A percentile compares a stretch with the other conserved stretches of the same genome.
Conservation (phyloP, 2,113 vertebrate genomes). For the Ginglymostoma cirratum region DNA sequence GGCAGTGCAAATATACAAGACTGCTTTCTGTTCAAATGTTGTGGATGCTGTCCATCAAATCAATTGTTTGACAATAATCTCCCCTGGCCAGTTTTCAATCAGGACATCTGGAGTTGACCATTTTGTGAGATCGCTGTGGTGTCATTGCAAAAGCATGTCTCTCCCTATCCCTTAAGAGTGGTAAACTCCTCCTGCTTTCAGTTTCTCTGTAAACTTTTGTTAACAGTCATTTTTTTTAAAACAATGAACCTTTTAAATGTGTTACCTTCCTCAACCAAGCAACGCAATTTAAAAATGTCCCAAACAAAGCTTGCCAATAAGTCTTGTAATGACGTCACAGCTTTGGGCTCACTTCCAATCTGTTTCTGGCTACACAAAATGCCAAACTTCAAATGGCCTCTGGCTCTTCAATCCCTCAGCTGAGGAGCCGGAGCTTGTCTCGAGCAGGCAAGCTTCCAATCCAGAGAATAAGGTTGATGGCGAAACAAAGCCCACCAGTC, state of each 20-base stretch:
- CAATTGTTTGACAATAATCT: background rate
- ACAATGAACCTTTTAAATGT: background rate
- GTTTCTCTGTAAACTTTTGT: background rate
- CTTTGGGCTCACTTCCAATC: background rate
- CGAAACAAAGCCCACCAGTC: background rate
- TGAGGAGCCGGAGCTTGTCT: background rate
- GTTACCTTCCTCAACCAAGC: background rate
- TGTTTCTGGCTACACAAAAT: background rate
- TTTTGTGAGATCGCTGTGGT: constrained; percentile 1
- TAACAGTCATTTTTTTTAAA: background rate
- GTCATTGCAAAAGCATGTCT: constrained; percentile 21
- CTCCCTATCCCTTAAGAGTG: background rate
- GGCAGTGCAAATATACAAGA: constrained; percentile 22
- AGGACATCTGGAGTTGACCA: background rate
- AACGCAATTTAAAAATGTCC: background rate
- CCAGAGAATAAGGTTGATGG: background rate
- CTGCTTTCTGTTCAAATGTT: background rate
- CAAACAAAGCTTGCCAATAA: background rate
- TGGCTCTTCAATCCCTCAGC: background rate
- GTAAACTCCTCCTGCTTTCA: too few relatives aligned
- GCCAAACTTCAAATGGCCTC: background rate
- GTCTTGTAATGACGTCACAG: constrained; percentile 23
- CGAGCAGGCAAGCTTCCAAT: constrained; percentile 4
- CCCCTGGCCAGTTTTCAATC: constrained; percentile 1
- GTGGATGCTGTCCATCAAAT: background rate